Evolutionary conservation across 2,888 invertebrate species (phyloP).

Genomic region (Taphrorychus bicolor): DNA sequence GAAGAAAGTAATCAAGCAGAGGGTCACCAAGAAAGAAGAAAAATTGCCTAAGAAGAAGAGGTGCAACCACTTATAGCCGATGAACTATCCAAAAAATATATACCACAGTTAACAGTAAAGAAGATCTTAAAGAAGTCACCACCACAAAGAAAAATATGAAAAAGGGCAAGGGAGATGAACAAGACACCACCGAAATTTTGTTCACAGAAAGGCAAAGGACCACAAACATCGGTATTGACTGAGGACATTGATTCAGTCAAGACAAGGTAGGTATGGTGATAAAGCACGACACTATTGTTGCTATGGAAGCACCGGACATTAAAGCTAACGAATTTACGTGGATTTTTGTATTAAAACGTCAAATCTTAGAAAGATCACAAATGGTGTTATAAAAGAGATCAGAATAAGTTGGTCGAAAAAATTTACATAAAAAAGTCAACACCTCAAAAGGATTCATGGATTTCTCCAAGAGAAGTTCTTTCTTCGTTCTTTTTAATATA

Average conservation of each 20-base stretch:
- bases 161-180: conserved; percentile 59
- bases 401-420: too few species aligned
- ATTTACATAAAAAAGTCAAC: too few species aligned
- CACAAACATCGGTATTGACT: conserved; percentile 57
- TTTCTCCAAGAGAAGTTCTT: too few species aligned
- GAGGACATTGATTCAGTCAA: conserved; percentile 53
- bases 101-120: conserved; percentile 40
- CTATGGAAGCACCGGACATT: too few species aligned
- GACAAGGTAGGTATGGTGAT: too few species aligned
- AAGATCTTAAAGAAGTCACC: conserved; percentile 26
- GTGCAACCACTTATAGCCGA: conserved; percentile 46
- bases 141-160: conserved; percentile 55
- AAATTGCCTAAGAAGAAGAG: conserved; percentile 35
- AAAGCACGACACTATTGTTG: too few species aligned
- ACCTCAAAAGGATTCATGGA: too few species aligned
- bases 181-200: conserved; percentile 51
- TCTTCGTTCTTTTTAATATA: too few species aligned
- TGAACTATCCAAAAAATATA: conserved; percentile 57
- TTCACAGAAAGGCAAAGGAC: conserved; percentile 53
- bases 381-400: too few species aligned
- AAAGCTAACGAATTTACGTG: too few species aligned
- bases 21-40: conserved; percentile 39
- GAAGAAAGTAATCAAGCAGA: conserved; percentile 37
- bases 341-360: too few species aligned
- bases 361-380: too few species aligned